Evolutionary conservation across 2,113 vertebrate species (phyloP).

Genomic region (Accipiter cooperii): DNA sequence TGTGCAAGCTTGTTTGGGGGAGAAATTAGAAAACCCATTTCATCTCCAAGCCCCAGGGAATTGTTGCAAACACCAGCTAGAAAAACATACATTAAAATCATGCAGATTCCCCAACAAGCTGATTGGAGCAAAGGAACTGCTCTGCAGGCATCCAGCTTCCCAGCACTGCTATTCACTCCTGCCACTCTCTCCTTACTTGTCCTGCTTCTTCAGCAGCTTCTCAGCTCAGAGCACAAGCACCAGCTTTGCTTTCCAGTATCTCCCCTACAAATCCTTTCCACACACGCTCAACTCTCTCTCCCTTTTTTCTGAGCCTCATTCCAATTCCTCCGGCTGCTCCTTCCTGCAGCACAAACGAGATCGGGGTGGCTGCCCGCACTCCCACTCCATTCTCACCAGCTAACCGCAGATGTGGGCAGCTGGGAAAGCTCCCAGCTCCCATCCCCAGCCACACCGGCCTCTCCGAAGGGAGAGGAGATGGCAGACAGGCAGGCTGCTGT

Average conservation of each 20-base stretch:
- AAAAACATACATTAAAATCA: background rate
- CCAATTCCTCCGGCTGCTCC: background rate
- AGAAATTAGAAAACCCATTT: background rate
- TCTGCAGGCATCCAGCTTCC: background rate
- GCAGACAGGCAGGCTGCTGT: background rate
- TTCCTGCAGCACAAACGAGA: too few relatives aligned
- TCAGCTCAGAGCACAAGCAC: background rate
- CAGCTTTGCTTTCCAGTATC: background rate
- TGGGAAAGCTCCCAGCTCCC: background rate
- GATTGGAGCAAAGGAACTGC: background rate
- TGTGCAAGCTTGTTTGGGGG: background rate
- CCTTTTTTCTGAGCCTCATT: background rate
- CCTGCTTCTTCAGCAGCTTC: background rate
- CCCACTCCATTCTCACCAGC: background rate
- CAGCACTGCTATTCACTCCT: background rate
- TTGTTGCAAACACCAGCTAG: background rate
- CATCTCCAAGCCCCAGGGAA: background rate
- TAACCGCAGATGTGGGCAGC: background rate
- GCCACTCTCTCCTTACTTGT: background rate
- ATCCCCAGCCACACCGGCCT: background rate
- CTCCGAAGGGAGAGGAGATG: background rate
- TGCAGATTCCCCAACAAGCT: background rate
- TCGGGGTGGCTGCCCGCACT: background rate
- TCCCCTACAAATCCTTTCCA: background rate
- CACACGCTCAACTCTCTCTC: accelerated